phyloP scores from a whole-genome alignment of 2,113 vertebrate species.

The Phaetusa simplex region DNA sequence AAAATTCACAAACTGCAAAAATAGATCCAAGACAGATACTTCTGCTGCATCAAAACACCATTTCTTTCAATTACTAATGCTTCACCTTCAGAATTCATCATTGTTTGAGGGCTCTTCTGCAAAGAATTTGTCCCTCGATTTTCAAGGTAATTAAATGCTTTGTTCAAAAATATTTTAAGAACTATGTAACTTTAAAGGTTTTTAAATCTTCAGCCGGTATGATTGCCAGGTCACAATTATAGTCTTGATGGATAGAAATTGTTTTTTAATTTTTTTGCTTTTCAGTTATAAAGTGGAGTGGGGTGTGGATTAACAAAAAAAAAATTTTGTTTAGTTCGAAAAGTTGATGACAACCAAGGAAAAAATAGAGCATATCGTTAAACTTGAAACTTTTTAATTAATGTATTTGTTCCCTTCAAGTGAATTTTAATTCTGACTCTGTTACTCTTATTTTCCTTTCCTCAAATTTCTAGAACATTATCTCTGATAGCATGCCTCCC shows the following conservation, averaged over 20 bases:
- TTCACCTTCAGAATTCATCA: slow-evolving; percentile 75
- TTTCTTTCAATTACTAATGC: slow-evolving; percentile 77
- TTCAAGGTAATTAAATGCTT: slow-evolving; percentile 74
- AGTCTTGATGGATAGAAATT: background rate
- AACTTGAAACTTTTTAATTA: background rate
- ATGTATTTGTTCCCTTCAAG: background rate
- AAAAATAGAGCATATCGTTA: background rate
- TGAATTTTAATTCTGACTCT: background rate
- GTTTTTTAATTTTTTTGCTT: background rate
- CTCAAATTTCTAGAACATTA: background rate
- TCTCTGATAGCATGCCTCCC: background rate
- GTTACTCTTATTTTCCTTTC: background rate
- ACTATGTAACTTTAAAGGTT: background rate
- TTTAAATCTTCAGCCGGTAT: background rate
- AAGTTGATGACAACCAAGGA: background rate
- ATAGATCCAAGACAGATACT: background rate
- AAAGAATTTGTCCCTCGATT: slow-evolving; percentile 80
- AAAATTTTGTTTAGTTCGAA: background rate
- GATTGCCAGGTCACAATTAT: background rate
- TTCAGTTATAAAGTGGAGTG: background rate
- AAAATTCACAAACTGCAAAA: slow-evolving; percentile 71
- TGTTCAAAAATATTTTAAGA: background rate
- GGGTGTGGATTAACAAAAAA: background rate
- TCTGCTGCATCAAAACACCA: slow-evolving; percentile 63
- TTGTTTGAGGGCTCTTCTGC: slow-evolving; percentile 78